Percentiles rank a stretch among this genome's conserved stretches.
Conservation (phyloP, 2,797 vertebrate genomes). For the Manis pentadactyla region DNA sequence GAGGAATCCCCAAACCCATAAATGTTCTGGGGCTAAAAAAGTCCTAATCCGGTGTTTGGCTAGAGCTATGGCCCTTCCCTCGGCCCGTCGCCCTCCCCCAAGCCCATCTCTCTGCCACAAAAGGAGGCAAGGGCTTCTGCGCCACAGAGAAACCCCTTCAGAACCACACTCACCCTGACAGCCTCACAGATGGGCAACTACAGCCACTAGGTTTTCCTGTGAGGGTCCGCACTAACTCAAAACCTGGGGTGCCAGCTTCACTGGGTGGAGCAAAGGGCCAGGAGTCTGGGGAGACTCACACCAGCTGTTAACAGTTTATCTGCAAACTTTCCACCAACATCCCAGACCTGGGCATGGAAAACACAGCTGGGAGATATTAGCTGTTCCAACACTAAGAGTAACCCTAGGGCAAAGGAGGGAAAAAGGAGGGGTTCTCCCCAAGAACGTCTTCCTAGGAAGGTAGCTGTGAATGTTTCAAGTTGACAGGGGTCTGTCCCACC, state of each 20-base stretch:
- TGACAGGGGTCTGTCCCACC: not conserved
- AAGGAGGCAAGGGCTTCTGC: not conserved
- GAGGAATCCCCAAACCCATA: not conserved
- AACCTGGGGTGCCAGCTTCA: not conserved
- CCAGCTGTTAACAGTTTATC: not conserved
- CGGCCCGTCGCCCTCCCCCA: not conserved
- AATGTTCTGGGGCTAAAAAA: not conserved
- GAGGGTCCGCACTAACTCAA: not conserved
- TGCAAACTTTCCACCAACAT: not conserved
- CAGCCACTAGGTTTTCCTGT: not conserved
- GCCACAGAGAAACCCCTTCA: not conserved
- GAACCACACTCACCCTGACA: not conserved
- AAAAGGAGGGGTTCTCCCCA: not conserved
- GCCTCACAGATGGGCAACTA: not conserved
- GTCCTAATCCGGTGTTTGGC: not conserved
- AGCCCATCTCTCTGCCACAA: not conserved
- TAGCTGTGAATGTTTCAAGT: not conserved
- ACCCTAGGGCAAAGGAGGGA: not conserved
- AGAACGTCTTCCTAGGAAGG: not conserved
- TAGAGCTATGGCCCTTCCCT: not conserved
- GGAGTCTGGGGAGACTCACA: not conserved
- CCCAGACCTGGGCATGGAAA: not conserved
- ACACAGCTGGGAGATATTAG: not conserved
- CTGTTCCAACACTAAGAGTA: not conserved
- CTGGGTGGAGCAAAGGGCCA: not conserved